Evolutionary conservation across 2,888 invertebrate genomes (phyloP), one percentile per base, ranked within the genome.

Genomic region (Cryptocephalus primarius): DNA sequence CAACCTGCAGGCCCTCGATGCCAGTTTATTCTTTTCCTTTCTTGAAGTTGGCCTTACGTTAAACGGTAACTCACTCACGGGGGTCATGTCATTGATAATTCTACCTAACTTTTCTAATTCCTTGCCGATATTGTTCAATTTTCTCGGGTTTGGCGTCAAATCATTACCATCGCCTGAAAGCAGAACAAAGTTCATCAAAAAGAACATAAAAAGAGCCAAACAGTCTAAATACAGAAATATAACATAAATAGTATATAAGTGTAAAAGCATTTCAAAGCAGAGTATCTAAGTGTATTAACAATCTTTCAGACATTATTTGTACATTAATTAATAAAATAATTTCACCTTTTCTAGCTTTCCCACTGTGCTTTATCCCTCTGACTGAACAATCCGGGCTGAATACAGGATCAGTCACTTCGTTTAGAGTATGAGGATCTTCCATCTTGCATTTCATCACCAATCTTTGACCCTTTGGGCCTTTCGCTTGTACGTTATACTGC

Each of bases 401-500:
- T 32, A 97, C 95, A 1, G 96, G 96, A 74, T 97, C 96, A 42
- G 92, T 90, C 44, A 93, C 82, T 67, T 87, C 85, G 64, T 91
- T 86, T 51, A 95, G 74, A 39, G 88, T 79, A 71, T 96, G 94
- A 8, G 96, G 95, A 73, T 96, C 93, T 63, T 88, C 88, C 38
- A 85, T 79, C 63, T 88, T 85, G 43, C 87, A 83, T 69, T 88
- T 85, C 59, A 91, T 77, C 42, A 89, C 83, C 51, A 92, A 74
- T 52, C 92, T 76, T 68, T 93, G 91, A 39, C 95, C 94, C 73
- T 97, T 94, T 6, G 96, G 94, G 1, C 97, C 95, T 72, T 97
- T 94, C 1, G 95, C 89, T 72, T 96, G 96, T 1, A 95, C 92
- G 74, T 97, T 97, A 70, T 97, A 97, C 69, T 96, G 96, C 96